A percentile compares a stretch with the other conserved stretches of the same genome.
Conservation (phyloP, 2,113 vertebrate species). For the Chaetodon auriga region DNA sequence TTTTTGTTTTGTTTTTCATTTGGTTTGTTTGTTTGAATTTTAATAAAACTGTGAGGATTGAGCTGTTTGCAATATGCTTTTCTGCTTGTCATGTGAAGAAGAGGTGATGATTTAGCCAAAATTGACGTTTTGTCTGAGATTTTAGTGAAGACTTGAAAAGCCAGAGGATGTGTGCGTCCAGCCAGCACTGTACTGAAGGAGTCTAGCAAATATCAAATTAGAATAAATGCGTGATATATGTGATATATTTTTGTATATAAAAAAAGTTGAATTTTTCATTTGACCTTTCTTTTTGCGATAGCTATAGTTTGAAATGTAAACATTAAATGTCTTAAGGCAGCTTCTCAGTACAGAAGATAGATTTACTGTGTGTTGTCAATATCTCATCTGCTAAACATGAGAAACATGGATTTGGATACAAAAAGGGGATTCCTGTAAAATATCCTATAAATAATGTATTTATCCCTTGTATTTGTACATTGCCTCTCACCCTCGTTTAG, state of each 20-base stretch:
- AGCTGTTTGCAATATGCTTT: constrained; percentile 81
- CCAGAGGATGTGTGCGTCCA: constrained; percentile 80
- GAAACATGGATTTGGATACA: constrained; percentile 82
- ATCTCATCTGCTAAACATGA: constrained; percentile 90
- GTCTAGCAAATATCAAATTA: constrained; percentile 88
- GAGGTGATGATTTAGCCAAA: constrained; percentile 71
- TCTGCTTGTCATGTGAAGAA: constrained; percentile 76
- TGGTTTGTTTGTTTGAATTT: constrained; percentile 74
- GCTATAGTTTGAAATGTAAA: constrained; percentile 95
- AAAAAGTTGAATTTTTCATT: constrained; percentile 81
- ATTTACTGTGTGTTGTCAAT: constrained; percentile 90
- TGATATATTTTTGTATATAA: constrained; percentile 96
- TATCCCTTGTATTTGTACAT: constrained; percentile 98
- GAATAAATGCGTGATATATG: constrained; percentile 87
- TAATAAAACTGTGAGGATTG: constrained; percentile 83
- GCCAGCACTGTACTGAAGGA: constrained; percentile 90
- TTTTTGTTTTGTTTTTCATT: constrained; percentile 5
- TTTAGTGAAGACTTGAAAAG: constrained; percentile 80
- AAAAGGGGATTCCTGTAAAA: constrained; percentile 92
- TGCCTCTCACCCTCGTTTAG: constrained; percentile 87
- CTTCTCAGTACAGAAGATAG: constrained; percentile 89
- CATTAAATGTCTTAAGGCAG: constrained; percentile 95
- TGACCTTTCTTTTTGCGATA: constrained; percentile 91
- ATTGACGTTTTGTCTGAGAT: constrained; percentile 60
- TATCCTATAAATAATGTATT: constrained; percentile 99